A percentile compares a stretch with the other conserved stretches of the same genome.
Evolutionary conservation across 2,797 vertebrate species (phyloP).

Genomic region (Schizothorax lantsangensis): DNA sequence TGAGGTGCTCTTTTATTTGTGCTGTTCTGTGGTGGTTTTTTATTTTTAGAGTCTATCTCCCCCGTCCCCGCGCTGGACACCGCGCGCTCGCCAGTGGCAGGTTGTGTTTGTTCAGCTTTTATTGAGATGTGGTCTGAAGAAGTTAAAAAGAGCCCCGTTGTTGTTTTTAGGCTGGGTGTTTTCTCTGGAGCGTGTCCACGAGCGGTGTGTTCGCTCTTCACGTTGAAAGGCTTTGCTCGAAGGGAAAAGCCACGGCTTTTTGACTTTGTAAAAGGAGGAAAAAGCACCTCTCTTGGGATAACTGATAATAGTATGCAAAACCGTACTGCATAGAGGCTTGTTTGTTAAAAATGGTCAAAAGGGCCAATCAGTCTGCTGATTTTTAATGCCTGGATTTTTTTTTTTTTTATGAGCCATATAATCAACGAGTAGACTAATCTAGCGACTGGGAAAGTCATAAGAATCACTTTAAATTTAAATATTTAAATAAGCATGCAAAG

Average conservation of each 20-base stretch:
- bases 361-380: background rate
- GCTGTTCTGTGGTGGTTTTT: slow-evolving; percentile 14
- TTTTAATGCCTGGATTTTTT: background rate
- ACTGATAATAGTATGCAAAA: slow-evolving; percentile 31
- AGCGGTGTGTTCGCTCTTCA: slow-evolving; percentile 69
- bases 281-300: slow-evolving; percentile 44
- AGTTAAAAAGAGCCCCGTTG: slow-evolving; percentile 84
- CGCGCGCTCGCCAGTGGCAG: slow-evolving; percentile 77
- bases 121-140: slow-evolving; percentile 84
- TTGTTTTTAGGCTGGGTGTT: slow-evolving; percentile 83
- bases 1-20: slow-evolving; percentile 24
- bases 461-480: background rate
- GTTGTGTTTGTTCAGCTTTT: slow-evolving; percentile 89
- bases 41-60: slow-evolving; percentile 30
- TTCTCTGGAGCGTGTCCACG: slow-evolving; percentile 80
- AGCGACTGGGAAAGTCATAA: background rate
- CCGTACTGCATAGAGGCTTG: slow-evolving; percentile 9
- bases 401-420: background rate
- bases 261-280: slow-evolving; percentile 44
- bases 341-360: slow-evolving; percentile 11
- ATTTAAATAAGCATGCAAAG: background rate
- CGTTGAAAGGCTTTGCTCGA: slow-evolving; percentile 65
- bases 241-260: slow-evolving; percentile 70
- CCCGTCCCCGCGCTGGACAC: slow-evolving; percentile 68
- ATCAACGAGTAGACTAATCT: background rate